These are phyloP conservation scores for Belonocnema kinseyi DNA, from an alignment of 1,140 invertebrate genomes.

Conservation along the genomic window DNA sequence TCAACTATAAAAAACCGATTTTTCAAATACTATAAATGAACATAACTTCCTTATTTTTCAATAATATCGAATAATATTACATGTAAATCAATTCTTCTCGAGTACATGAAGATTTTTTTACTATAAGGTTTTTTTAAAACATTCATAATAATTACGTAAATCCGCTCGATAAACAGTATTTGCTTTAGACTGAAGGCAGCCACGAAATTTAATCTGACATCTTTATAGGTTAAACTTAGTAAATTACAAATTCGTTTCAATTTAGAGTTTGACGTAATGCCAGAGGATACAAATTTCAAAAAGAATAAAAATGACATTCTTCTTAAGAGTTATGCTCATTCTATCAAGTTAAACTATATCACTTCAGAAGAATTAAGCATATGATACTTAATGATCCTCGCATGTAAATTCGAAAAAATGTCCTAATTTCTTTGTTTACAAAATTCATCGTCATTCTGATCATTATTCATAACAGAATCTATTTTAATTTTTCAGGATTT, in stretches of 20 bases:
- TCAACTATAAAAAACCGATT: no score
- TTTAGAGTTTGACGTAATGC: background rate
- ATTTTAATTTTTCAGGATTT: background rate
- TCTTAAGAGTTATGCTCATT: background rate
- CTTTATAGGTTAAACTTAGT: slow-evolving; percentile 2
- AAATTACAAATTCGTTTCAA: background rate
- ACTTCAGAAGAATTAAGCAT: background rate
- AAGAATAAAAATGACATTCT: background rate
- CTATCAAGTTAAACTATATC: background rate
- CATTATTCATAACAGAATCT: background rate
- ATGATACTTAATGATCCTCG: background rate
- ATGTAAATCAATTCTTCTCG: no score
- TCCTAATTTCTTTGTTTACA: background rate
- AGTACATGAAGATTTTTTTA: no score
- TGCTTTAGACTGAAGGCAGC: slow-evolving; percentile 7
- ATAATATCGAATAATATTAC: no score
- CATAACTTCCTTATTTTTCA: no score
- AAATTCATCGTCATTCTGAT: background rate
- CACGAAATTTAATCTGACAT: background rate
- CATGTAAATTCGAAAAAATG: background rate
- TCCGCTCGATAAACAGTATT: background rate
- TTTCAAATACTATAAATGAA: no score
- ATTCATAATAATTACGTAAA: no score
- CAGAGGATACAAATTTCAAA: background rate
- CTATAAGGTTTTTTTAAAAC: background rate